phyloP scores from a whole-genome alignment of 2,797 vertebrate species.

The Nyctalus aviator region DNA sequence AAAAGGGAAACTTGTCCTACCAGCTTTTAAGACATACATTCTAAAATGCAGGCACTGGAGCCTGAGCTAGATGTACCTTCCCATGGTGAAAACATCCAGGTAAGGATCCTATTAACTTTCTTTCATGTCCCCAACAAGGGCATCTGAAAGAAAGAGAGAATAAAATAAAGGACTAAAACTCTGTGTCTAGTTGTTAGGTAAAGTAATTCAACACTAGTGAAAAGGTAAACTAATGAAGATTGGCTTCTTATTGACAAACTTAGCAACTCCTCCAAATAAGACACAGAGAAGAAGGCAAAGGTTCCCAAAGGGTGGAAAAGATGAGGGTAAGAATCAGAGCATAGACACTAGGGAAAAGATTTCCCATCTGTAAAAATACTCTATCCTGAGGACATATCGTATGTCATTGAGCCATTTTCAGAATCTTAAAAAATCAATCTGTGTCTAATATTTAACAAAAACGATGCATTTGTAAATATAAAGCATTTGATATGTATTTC shows the following conservation, averaged over 20 bases:
- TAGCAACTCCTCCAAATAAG: background rate
- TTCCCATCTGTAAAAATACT: background rate
- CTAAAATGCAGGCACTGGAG: background rate
- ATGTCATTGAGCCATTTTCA: background rate
- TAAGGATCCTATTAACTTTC: background rate
- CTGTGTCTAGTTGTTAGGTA: background rate
- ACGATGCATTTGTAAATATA: background rate
- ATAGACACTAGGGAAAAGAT: background rate
- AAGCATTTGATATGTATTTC: background rate
- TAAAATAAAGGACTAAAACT: background rate
- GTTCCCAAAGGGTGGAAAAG: background rate
- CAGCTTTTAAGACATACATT: background rate
- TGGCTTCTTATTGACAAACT: background rate
- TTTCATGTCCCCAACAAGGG: background rate
- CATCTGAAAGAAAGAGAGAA: background rate
- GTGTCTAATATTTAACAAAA: constrained; percentile 1
- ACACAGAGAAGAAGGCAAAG: background rate
- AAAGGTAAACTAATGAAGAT: background rate
- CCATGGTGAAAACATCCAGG: background rate
- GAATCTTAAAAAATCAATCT: constrained; percentile 24
- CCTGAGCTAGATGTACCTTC: background rate
- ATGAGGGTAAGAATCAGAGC: background rate
- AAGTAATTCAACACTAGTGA: background rate
- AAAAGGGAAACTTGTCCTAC: background rate
- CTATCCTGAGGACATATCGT: background rate